Base-by-base conservation (phyloP, 2,797 vertebrate genomes). In the Mus minutoides region DNA sequence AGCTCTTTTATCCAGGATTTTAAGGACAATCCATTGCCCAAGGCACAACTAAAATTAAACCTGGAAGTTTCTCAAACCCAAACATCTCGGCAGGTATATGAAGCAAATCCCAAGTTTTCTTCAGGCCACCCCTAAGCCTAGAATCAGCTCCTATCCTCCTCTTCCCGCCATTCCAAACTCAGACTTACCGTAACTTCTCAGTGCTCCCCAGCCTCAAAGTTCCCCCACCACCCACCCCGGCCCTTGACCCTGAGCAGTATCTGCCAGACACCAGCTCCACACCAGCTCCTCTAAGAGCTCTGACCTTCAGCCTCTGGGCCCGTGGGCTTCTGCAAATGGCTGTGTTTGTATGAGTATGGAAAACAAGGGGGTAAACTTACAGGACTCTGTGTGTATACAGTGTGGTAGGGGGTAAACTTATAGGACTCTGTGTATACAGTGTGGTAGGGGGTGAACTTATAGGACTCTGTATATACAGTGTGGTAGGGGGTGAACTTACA, bases 211-310 rank as follows among this genome's bases (percentile, higher is more conserved):
- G 64, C 58, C 22, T 54, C 26, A 43, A 34, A 64, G 24, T n/a
- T n/a, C 29, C 46, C 46, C 46, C 46, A 49, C 46, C 29, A 4
- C 11, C 1, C 17, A 16, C n/a, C 43, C 54, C 67, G 7, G 11
- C 46, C 46, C 21, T 29, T 2, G 31, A 13, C 58, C 62, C 3
- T 31, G 31, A 0, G 3, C 34, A 17, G 13, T 17, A 7, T 31
- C 69, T 49, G 60, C 43, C 26, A 7, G 24, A 13, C 3, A 22
- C 24, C 58, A 31, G 84, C 31, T 22, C 46, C 22, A 0, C 11
- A 2, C 29, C 19, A 37, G 43, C n/a, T 17, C 6, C 6, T 5
- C 73, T 0, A 0, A 11, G 56, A 67, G 2, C 9, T 16, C 52
- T 43, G 2, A 13, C 49, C 22, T 17, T 37, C 69, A 58, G 24